Evolutionary conservation across 2,113 vertebrate genomes (phyloP), one percentile per base, ranked within the genome.

Genomic region (Phyllostomus discolor): DNA sequence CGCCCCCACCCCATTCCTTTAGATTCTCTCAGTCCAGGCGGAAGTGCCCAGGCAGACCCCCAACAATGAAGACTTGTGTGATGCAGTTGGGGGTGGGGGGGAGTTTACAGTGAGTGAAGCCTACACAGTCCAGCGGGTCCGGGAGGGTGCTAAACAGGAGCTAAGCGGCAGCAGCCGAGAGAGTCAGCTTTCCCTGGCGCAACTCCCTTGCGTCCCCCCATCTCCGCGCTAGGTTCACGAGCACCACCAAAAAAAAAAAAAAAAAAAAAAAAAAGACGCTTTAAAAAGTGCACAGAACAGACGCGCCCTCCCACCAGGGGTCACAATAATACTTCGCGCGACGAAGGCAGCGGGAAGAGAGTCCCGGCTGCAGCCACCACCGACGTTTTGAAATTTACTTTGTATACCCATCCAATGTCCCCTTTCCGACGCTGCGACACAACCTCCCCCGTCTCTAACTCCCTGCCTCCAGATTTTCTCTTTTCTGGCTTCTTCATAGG

Each of bases 41-140:
- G 96, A 97, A 97, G 94, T 79, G 83, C 85, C 95, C 88, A 79
- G 17, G 80, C 95, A 75, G 94, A 96, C 94, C 97, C 96, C 94
- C 97, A 97, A 98, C 97, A 97, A 97, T 96, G 96, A 95, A 38
- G 90, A 94, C 92, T 97, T 97, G 92, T 98, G 94, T 79, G 90
- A n/a, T 19, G 85, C 90, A 22, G 35, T 54, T 43, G 96, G 93
- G 94, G 94, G 95, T 17, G 85, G 95, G 59, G 67, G 79, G 22
- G 6, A 69, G 66, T 91, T 90, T 15, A 38, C 24, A 54, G 0
- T 0, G 59, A 78, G 72, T 24, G 79, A 64, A 87, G 79, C 62
- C 0, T 7, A 38, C 85, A 66, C 62, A 12, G 69, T 62, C 76
- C 10, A 43, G 43, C 28, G 48, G 54, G 92, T 54, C 41, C 20